Percentiles rank a stretch among this genome's conserved stretches.
phyloP scores from a whole-genome alignment of 2,797 vertebrate species.

The Danio choprae region DNA sequence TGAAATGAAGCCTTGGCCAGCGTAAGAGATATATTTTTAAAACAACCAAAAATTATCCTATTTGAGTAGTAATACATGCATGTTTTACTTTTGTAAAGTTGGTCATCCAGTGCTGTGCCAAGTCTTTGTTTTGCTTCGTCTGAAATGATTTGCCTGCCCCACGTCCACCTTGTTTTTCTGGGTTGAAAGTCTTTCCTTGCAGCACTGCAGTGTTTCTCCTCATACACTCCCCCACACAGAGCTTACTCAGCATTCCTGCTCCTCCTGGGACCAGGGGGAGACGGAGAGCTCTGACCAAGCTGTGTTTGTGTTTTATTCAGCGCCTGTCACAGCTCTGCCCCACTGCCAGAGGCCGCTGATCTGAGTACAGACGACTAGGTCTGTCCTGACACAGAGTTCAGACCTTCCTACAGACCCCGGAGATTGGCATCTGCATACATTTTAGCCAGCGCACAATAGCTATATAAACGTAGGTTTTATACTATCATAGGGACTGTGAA shows the following conservation, averaged over 20 bases:
- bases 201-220: slow-evolving; percentile 76
- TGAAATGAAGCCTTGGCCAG: not conserved
- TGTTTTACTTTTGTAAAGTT: not conserved
- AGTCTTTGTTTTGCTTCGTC: slow-evolving; percentile 9
- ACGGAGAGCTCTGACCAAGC: slow-evolving; percentile 46
- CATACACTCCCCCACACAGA: slow-evolving; percentile 38
- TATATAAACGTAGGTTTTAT: slow-evolving; percentile 2
- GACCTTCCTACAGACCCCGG: not conserved
- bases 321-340: slow-evolving; percentile 40
- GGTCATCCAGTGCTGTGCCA: not conserved
- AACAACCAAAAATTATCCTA: too few species aligned
- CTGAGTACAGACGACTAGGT: slow-evolving; percentile 35
- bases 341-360: slow-evolving; percentile 20
- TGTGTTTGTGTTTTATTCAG: slow-evolving; percentile 45
- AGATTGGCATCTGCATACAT: slow-evolving; percentile 18
- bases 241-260: slow-evolving; percentile 60
- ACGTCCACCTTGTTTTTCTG: slow-evolving; percentile 64
- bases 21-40: not conserved
- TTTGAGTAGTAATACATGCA: not conserved
- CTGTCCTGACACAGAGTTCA: not conserved
- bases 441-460: not conserved
- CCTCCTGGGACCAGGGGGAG: slow-evolving; percentile 51
- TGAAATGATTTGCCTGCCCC: slow-evolving; percentile 47
- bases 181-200: slow-evolving; percentile 67
- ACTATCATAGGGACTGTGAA: not conserved